Conservation (phyloP, 2,888 invertebrate species). For the Mythimna impura region DNA sequence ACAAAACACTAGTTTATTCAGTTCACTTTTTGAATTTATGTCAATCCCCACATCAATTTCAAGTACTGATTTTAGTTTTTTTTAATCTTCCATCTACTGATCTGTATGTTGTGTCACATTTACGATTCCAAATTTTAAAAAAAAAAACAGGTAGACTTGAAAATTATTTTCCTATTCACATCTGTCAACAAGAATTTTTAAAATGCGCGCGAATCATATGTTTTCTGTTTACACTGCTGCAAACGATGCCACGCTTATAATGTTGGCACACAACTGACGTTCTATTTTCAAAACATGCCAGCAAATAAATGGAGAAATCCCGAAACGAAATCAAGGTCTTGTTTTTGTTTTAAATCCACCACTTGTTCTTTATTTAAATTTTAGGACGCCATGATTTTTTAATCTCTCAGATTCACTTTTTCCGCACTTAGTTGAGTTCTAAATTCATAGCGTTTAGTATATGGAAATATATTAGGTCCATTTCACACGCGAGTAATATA, state of each 20-base stretch:
- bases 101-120: background rate
- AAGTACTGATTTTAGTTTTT: background rate
- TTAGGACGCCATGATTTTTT: background rate
- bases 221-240: slow-evolving; percentile 72
- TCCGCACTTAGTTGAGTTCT: slow-evolving; percentile 32
- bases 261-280: slow-evolving; percentile 69
- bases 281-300: slow-evolving; percentile 76
- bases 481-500: slow-evolving; percentile 86
- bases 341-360: slow-evolving; percentile 37
- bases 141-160: background rate
- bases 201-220: slow-evolving; percentile 67
- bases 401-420: slow-evolving; percentile 4
- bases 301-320: slow-evolving; percentile 52
- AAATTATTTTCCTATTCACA: slow-evolving; percentile 4
- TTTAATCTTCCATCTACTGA: background rate
- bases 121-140: background rate
- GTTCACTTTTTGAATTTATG: background rate
- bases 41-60: background rate
- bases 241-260: slow-evolving; percentile 54
- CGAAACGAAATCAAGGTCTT: slow-evolving; percentile 65
- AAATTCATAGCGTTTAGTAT: slow-evolving; percentile 57
- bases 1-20: background rate
- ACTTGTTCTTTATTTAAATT: slow-evolving; percentile 22
- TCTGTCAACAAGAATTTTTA: slow-evolving; percentile 21
- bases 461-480: slow-evolving; percentile 87